Evolutionary conservation across 2,113 vertebrate species (phyloP).

Genomic region (Thymallus thymallus): DNA sequence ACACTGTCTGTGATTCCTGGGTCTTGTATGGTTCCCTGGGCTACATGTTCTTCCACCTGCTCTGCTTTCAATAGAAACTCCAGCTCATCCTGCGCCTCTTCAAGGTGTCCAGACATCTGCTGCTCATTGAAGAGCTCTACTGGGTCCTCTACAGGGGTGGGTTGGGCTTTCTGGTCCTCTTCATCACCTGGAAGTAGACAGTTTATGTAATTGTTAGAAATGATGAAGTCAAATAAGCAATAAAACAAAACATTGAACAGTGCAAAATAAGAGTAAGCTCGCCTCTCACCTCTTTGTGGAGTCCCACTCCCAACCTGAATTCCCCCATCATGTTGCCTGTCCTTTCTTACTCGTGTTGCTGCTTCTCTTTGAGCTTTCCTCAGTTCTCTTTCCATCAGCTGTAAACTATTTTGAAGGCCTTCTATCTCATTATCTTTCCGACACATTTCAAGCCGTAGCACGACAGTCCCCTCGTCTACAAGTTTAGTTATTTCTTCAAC

Average conservation of each 20-base stretch:
- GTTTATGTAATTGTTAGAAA: neutral
- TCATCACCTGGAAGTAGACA: slow-evolving; percentile 25
- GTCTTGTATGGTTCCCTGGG: slow-evolving; percentile 10
- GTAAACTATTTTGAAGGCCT: slow-evolving; percentile 55
- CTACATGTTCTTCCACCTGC: slow-evolving; percentile 9
- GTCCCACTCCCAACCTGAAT: slow-evolving; percentile 7
- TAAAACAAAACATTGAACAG: too few species aligned
- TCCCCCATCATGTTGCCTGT: neutral
- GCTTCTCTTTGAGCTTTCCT: neutral
- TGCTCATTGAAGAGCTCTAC: neutral
- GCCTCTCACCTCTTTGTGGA: slow-evolving; percentile 3
- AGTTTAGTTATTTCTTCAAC: slow-evolving; percentile 70
- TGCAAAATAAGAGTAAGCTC: neutral
- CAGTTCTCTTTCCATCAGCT: slow-evolving; percentile 29
- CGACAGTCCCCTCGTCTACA: slow-evolving; percentile 52
- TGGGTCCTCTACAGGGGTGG: slow-evolving; percentile 4
- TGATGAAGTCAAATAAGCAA: too few species aligned
- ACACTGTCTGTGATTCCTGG: neutral
- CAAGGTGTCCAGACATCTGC: neutral
- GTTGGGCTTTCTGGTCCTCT: neutral
- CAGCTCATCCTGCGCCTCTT: neutral
- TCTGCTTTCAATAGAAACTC: slow-evolving; percentile 43
- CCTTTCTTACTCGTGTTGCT: neutral
- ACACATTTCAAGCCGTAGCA: slow-evolving; percentile 62
- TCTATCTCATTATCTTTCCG: slow-evolving; percentile 60